Percentiles rank a stretch among this genome's conserved stretches.
Evolutionary conservation across 2,888 invertebrate species (phyloP).

Genomic region (Lissocephala sabroskyi): DNA sequence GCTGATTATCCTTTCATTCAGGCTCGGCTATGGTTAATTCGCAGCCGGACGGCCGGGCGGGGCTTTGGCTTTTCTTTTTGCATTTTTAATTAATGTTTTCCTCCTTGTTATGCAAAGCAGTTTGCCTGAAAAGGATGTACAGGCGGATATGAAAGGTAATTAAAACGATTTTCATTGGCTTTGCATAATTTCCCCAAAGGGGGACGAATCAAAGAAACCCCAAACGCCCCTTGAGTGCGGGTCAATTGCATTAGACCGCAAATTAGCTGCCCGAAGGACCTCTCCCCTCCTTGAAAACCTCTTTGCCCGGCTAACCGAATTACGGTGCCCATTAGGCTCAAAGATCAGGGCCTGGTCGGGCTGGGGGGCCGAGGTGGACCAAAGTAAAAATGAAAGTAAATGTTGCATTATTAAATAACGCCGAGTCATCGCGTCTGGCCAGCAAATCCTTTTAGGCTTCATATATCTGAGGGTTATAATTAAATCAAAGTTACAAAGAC

Average conservation of each 20-base stretch:
- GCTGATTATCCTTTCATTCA: conserved; percentile 71
- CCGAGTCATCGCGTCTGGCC: conserved; percentile 6
- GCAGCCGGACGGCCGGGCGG: conserved; percentile 21
- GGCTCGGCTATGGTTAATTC: conserved; percentile 57
- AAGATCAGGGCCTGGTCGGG: no score
- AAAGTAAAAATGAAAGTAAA: conserved; percentile 22
- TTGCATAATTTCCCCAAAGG: conserved; percentile 58
- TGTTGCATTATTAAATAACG: conserved; percentile 47
- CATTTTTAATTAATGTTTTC: conserved; percentile 58
- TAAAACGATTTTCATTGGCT: conserved; percentile 50
- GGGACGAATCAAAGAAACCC: neutral
- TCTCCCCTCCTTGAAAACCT: conserved; percentile 51
- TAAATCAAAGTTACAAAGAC: conserved; percentile 32
- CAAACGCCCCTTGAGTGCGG: neutral
- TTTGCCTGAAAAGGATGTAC: conserved; percentile 10
- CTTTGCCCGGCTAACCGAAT: conserved; percentile 39
- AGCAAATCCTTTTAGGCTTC: conserved; percentile 52
- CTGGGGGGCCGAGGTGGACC: conserved; percentile 13
- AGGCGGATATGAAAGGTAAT: conserved; percentile 53
- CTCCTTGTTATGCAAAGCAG: conserved; percentile 55
- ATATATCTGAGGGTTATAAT: conserved; percentile 45
- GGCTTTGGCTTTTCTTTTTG: neutral
- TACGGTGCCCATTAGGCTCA: conserved; percentile 43
- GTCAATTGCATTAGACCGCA: conserved; percentile 40
- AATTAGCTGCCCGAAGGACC: no score